Conservation (phyloP, 2,797 vertebrate species). For the Tapirus indicus region DNA sequence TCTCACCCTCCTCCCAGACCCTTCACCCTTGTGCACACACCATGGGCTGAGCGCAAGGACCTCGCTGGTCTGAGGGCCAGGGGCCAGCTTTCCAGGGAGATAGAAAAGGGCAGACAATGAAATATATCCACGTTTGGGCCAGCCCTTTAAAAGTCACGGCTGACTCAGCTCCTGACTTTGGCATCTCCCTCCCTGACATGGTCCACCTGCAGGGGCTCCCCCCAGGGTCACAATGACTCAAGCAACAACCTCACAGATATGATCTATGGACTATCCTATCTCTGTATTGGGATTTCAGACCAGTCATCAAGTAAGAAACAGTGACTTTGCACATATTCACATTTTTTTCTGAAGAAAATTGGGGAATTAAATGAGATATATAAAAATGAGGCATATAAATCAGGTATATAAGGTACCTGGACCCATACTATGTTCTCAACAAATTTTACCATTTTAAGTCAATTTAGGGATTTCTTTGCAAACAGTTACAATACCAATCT, state of each 20-base stretch:
- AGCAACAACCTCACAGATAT: neutral
- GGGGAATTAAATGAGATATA: neutral
- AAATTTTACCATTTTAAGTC: neutral
- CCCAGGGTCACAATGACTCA: neutral
- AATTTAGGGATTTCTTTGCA: neutral
- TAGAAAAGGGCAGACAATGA: neutral
- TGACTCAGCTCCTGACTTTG: neutral
- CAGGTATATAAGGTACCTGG: neutral
- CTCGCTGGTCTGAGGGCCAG: neutral
- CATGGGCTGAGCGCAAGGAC: neutral
- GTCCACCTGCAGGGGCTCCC: neutral
- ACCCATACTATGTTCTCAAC: rapidly evolving
- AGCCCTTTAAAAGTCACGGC: no score
- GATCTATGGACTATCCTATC: rapidly evolving
- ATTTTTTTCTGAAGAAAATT: neutral
- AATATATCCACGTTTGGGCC: rapidly evolving
- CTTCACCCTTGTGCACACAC: rapidly evolving
- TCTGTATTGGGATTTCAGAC: neutral
- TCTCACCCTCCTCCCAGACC: no score
- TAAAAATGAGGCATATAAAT: no score
- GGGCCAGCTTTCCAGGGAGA: neutral
- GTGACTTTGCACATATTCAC: rapidly evolving
- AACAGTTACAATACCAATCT: neutral
- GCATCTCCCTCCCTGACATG: no score
- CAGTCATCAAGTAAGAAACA: neutral